Percentiles rank a stretch among this genome's conserved stretches.
Evolutionary conservation across 2,888 invertebrate genomes (phyloP).

Genomic region (Callimorpha dominula): DNA sequence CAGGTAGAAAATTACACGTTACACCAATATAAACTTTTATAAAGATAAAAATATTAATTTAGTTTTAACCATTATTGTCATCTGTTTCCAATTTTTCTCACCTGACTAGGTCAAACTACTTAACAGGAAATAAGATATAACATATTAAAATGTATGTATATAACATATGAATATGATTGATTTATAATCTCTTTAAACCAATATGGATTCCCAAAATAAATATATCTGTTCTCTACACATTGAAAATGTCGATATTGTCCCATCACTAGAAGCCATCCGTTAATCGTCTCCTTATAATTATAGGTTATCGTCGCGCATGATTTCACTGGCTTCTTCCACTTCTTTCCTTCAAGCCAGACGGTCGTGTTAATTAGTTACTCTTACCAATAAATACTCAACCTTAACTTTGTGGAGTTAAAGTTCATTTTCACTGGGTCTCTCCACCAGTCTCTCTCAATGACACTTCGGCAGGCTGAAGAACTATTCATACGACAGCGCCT

Average conservation of each 20-base stretch:
- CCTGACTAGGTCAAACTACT: no score
- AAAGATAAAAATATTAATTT: no score
- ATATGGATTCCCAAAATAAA: no score
- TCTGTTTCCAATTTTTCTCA: no score
- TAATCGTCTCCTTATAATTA: slow-evolving; percentile 73
- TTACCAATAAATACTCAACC: slow-evolving; percentile 37
- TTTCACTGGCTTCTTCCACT: slow-evolving; percentile 73
- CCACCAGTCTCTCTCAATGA: slow-evolving; percentile 59
- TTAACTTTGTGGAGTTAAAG: slow-evolving; percentile 30
- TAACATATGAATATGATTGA: no score
- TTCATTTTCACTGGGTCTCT: slow-evolving; percentile 32
- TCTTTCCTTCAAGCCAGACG: slow-evolving; percentile 61
- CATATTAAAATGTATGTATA: no score
- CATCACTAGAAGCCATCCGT: slow-evolving; percentile 61
- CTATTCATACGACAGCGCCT: slow-evolving; percentile 63
- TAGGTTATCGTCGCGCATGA: slow-evolving; percentile 72
- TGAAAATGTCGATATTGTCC: slow-evolving; percentile 10
- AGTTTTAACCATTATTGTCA: no score
- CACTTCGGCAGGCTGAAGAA: slow-evolving; percentile 63
- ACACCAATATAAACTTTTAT: no score
- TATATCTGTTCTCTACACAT: neutral
- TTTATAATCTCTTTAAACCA: no score
- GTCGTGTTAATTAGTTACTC: slow-evolving; percentile 64
- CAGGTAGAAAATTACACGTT: no score
- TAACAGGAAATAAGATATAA: no score